These are phyloP conservation scores for Alectura lathami DNA, from an alignment of 2,113 vertebrate species.

Conservation along the genomic window DNA sequence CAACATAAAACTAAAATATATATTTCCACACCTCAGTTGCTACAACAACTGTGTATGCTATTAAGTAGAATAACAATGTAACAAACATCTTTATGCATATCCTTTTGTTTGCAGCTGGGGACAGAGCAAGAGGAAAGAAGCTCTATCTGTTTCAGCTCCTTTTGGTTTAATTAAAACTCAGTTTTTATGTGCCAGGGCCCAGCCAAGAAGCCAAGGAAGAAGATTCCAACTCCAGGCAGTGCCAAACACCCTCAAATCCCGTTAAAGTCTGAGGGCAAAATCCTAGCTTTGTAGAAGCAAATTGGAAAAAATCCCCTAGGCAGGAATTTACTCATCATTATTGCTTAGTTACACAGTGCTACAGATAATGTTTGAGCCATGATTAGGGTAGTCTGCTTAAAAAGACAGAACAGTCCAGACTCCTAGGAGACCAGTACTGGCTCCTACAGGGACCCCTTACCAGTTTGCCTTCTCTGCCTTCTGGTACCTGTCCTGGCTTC, in stretches of 20 bases:
- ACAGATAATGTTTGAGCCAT: not conserved
- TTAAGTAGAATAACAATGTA: not conserved
- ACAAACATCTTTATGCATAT: not conserved
- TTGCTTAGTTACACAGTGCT: not conserved
- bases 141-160: not conserved
- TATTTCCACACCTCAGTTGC: conserved; percentile 37
- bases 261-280: not conserved
- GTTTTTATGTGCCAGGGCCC: not conserved
- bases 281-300: not conserved
- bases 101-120: not conserved
- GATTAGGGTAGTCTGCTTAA: not conserved
- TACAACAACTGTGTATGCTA: not conserved
- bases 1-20: conserved; percentile 41
- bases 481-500: not conserved
- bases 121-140: not conserved
- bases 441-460: not conserved
- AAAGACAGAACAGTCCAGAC: not conserved
- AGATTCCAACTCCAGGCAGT: not conserved
- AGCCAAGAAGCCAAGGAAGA: not conserved
- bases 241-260: not conserved
- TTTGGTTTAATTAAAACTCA: not conserved
- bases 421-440: not conserved
- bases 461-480: not conserved
- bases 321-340: not conserved
- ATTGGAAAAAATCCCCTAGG: not conserved